Conservation (phyloP, 2,797 vertebrate genomes). For the Masticophis lateralis region DNA sequence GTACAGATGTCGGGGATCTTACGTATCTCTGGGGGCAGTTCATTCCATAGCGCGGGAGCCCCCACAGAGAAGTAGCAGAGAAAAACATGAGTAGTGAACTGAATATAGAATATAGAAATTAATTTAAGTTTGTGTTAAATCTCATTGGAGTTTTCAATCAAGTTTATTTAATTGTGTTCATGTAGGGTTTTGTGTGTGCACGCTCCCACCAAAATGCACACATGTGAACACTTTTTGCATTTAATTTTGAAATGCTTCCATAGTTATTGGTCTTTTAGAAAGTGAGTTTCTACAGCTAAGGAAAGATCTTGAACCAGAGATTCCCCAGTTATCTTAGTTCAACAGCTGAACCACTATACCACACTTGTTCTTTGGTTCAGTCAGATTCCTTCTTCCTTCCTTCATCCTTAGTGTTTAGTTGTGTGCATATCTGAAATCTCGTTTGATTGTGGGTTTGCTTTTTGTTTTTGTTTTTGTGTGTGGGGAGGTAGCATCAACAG, state of each 20-base stretch:
- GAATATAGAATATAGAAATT: background rate
- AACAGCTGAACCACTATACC: background rate
- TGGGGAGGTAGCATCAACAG: background rate
- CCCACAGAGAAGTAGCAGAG: background rate
- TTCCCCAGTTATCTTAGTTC: background rate
- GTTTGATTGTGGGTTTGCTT: background rate
- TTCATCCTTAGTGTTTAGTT: background rate
- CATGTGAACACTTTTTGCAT: background rate
- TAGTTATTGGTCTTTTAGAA: background rate
- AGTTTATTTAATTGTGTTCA: background rate
- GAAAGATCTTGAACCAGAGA: background rate
- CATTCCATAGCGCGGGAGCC: no score
- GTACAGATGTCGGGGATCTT: no score
- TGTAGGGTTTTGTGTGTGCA: background rate
- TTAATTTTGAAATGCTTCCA: background rate
- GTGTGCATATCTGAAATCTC: background rate
- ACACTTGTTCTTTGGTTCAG: background rate
- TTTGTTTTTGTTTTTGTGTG: background rate
- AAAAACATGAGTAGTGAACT: rapidly evolving
- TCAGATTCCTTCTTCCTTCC: background rate
- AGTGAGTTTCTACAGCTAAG: background rate
- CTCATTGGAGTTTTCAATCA: background rate
- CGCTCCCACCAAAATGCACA: background rate
- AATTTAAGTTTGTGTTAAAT: slow-evolving; percentile 2
- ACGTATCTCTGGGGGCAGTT: no score